A percentile compares a stretch with the other conserved stretches of the same genome.
phyloP scores from a whole-genome alignment of 2,113 vertebrate genomes.

The Marmota flaviventris region DNA sequence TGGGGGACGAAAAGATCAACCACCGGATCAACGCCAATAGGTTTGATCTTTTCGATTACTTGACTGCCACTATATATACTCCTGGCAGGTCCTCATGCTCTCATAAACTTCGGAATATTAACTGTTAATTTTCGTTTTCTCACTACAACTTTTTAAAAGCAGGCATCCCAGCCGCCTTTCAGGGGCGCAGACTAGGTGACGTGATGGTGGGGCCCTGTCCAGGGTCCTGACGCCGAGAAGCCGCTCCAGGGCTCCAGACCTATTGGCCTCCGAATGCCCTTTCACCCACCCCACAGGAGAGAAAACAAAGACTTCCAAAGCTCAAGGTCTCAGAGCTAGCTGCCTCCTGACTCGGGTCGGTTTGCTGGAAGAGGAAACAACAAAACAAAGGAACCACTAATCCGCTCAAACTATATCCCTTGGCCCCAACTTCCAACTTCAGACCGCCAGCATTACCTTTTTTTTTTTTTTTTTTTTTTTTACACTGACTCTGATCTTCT shows the following conservation, averaged over 20 bases:
- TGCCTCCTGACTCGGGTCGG: background rate
- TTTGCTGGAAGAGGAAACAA: constrained; percentile 23
- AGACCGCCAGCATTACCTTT: background rate
- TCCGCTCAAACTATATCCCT: background rate
- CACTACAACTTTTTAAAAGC: background rate
- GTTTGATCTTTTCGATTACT: constrained; percentile 55
- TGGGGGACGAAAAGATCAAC: constrained; percentile 14
- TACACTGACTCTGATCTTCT: background rate
- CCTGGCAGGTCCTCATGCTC: background rate
- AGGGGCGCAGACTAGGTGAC: background rate
- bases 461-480: constrained; percentile 50
- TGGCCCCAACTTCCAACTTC: background rate
- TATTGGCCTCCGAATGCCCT: fast-evolving
- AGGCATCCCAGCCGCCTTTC: background rate
- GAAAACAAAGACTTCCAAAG: constrained; percentile 71
- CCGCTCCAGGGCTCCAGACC: background rate
- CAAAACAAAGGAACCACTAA: constrained; percentile 67
- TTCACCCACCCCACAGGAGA: background rate
- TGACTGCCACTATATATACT: background rate
- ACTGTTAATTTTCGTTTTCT: background rate
- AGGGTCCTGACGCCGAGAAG: constrained; percentile 72
- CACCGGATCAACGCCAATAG: background rate
- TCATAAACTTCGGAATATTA: constrained; percentile 24
- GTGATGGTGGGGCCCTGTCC: constrained; percentile 73
- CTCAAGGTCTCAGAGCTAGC: constrained; percentile 33